Base-by-base conservation (phyloP, 2,797 vertebrate species). In the Sebastes miniatus region DNA sequence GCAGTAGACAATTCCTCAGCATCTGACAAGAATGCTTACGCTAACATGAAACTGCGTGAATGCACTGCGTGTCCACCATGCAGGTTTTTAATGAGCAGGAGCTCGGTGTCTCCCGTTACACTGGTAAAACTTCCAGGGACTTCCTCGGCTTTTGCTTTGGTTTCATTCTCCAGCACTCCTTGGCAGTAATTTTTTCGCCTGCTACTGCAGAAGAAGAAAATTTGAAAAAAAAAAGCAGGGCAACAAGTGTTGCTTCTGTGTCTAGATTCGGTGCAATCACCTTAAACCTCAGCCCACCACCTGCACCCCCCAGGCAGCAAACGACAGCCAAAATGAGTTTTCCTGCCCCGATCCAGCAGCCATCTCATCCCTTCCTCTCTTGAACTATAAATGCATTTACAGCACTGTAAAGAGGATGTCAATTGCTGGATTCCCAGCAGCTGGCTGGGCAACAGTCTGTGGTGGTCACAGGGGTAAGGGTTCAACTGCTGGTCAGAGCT, bases 371-470 rank as follows among this genome's bases (percentile, higher is more conserved):
- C 75, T 84, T 86, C 90, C 87, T 81, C 90, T 88, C 81, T 71
- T 91, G 83, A 87, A 93, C 93, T 91, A 86, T 87, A 94, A 94
- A 93, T 87, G 87, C 75, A 94, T 89, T 91, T 95, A 91, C 88
- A 31, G 93, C 93, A 94, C 94, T 91, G 95, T 96, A 95, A 96
- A 96, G 92, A 85, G 84, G 83, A 91, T 89, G 92, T 93, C 91
- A 86, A 87, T 92, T 90, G 95, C 92, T 81, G 79, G 85, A 89
- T 93, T 86, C 87, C 92, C 93, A 91, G 92, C 85, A 89, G 91
- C 90, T 89, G 86, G 90, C 83, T 76, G 72, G 77, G 90, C 88
- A 87, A 83, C 84, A 65, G 91, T 87, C 84, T 87, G 73, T 59
- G 73, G 84, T 87, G 88, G 88, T 93, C 85, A 84, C 80, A 68